Conservation (phyloP, 35 echinoderm and acorn worm genomes). For the Nesometra sesokonis region DNA sequence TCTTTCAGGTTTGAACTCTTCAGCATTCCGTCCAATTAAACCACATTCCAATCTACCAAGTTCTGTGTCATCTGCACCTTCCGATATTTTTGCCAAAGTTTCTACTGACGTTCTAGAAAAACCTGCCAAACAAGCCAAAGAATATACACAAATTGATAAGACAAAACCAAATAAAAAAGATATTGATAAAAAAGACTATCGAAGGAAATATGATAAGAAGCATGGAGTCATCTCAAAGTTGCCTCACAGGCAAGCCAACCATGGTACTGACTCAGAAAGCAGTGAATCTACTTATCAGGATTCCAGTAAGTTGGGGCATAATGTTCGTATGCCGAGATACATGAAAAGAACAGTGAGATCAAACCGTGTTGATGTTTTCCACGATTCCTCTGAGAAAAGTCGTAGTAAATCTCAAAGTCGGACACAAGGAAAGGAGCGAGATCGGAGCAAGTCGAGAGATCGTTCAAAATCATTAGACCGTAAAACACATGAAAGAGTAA, state of each 20-base stretch:
- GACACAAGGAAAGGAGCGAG: constrained; percentile 6
- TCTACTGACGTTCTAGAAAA: neutral
- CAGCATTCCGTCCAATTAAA: neutral
- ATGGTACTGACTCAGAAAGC: constrained; percentile 72
- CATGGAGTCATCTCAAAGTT: constrained; percentile 20
- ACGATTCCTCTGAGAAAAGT: neutral
- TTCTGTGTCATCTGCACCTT: too few relatives aligned
- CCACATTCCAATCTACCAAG: neutral
- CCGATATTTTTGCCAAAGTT: neutral
- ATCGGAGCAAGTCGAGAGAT: constrained; percentile 28
- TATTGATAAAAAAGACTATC: constrained; percentile 35
- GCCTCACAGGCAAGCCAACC: constrained; percentile 24
- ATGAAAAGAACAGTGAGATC: constrained; percentile 36
- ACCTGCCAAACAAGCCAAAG: neutral
- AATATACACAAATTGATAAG: constrained; percentile 31
- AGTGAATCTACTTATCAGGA: constrained; percentile 62
- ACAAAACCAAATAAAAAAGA: neutral
- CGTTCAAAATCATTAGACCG: constrained; percentile 13
- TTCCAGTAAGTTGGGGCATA: neutral
- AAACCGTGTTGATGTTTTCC: neutral
- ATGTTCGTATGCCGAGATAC: constrained; percentile 3
- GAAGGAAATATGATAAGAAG: constrained; percentile 23
- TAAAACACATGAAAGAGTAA: neutral
- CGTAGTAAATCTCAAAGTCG: neutral
- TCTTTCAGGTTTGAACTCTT: neutral